These are phyloP conservation scores for Leptopilina boulardi DNA, from an alignment of 1,140 invertebrate species.

Conservation along the genomic window DNA sequence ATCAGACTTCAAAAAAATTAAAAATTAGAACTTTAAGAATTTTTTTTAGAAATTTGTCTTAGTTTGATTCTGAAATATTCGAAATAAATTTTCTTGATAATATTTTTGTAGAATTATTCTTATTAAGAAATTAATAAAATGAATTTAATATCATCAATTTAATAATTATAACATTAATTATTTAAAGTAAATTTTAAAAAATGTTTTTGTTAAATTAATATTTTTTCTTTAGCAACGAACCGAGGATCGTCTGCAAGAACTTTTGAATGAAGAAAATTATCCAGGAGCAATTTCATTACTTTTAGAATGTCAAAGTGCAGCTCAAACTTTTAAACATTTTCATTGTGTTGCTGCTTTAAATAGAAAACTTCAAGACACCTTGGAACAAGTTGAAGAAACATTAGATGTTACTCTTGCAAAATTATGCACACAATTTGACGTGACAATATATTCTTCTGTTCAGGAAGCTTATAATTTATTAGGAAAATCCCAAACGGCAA, in stretches of 20 bases:
- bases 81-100: too few species aligned
- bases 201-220: neutral
- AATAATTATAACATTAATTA: too few species aligned
- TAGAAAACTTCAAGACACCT: slow-evolving; percentile 91
- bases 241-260: slow-evolving; percentile 87
- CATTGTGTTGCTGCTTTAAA: slow-evolving; percentile 90
- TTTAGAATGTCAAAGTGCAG: slow-evolving; percentile 91
- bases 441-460: slow-evolving; percentile 84
- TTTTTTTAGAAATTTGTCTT: too few species aligned
- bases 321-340: slow-evolving; percentile 88
- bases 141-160: too few species aligned
- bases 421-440: slow-evolving; percentile 85
- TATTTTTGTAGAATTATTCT: too few species aligned
- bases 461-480: slow-evolving; percentile 90
- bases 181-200: too few species aligned
- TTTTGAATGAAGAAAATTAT: slow-evolving; percentile 91
- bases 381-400: slow-evolving; percentile 94
- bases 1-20: too few species aligned
- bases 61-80: too few species aligned
- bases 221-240: slow-evolving; percentile 83
- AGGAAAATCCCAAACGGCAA: slow-evolving; percentile 91
- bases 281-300: slow-evolving; percentile 91
- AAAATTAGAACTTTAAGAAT: too few species aligned
- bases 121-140: too few species aligned
- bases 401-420: slow-evolving; percentile 91